Evolutionary conservation across 2,888 invertebrate genomes (phyloP), one percentile per base, ranked within the genome.

Genomic region (Amblyjoppa proteus): DNA sequence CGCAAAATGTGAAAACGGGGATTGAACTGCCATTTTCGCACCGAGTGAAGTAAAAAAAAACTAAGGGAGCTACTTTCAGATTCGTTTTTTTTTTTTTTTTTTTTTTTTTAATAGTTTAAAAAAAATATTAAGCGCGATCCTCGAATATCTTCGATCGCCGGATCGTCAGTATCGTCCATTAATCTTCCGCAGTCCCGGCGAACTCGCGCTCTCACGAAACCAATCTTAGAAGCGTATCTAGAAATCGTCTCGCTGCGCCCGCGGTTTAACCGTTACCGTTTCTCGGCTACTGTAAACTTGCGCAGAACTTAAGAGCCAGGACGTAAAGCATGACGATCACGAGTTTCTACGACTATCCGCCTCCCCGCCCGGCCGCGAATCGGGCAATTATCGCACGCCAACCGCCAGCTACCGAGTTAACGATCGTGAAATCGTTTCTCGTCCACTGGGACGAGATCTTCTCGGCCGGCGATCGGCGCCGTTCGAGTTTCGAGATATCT

Each of bases 351-450:
- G 69, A 73, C 58, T 61, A 51, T 61, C 34, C 61, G 49, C 53
- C 64, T 71, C 56, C 56, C 56, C 28, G n/a, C 64, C 64, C 71
- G 61, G 73, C 66, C 82, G 82, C 66, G 77, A 83, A 70, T 58
- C 76, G 13, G 51, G 73, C 82, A 77, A 83, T 83, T 77, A 83
- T 77, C 77, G 82, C 82, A 58, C 82, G 66, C 77, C 66, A 66
- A 25, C 75, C 64, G 61, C 64, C 70, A 28, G 77, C 66, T 58
- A 68, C 34, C 82, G 82, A 83, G 68, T 83, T 83, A 77, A 77
- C 82, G 82, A 83, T 83, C 82, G 82, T 83, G 61, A 83, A 83
- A 77, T 83, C 69, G 61, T 58, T 58, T 58, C 69, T 61, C 77
- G 77, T 83, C 77, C 71, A 56, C 66, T 11, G 38, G 41, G 56